These are phyloP conservation scores for Phasianus colchicus DNA, from an alignment of 2,113 vertebrate genomes.

Conservation along the genomic window DNA sequence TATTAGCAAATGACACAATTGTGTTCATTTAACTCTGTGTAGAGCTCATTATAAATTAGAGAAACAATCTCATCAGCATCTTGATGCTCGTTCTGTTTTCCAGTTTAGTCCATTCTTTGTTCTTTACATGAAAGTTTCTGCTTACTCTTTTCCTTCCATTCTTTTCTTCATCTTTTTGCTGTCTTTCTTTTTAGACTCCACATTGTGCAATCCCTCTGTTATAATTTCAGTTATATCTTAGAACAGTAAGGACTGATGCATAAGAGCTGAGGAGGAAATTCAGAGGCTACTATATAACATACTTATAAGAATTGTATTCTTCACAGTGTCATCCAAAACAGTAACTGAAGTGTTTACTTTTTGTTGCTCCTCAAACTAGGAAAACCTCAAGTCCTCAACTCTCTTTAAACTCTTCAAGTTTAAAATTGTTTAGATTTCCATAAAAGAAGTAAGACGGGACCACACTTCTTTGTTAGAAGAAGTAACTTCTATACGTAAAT, in stretches of 20 bases:
- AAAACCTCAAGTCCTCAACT: background rate
- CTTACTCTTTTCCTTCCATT: background rate
- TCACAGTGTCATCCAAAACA: background rate
- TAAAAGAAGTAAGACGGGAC: background rate
- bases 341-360: background rate
- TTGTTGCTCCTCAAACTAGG: background rate
- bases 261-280: background rate
- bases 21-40: background rate
- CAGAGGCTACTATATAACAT: background rate
- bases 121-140: background rate
- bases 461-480: background rate
- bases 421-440: slow-evolving; percentile 1
- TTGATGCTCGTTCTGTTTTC: background rate
- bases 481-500: background rate
- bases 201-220: background rate
- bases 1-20: background rate
- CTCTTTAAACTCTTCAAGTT: background rate
- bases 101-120: background rate
- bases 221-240: background rate
- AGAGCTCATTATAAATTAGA: background rate
- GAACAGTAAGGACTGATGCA: background rate
- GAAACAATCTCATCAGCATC: background rate
- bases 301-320: background rate
- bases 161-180: background rate
- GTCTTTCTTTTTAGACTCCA: background rate